Evolutionary conservation across 2,797 vertebrate genomes (phyloP).

Genomic region (Cryptoblepharus egeriae): DNA sequence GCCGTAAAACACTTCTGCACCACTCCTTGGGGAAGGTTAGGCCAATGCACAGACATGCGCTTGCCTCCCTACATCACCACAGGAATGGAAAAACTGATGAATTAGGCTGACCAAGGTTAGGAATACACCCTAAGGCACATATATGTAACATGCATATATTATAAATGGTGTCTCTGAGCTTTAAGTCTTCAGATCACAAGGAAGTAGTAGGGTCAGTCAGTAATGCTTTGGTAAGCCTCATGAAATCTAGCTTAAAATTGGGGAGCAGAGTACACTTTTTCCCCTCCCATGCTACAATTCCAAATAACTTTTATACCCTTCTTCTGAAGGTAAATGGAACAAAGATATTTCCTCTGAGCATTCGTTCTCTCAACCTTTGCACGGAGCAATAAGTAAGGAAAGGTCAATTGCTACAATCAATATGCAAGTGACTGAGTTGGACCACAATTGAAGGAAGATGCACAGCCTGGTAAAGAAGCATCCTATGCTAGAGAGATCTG

Average conservation of each 20-base stretch:
- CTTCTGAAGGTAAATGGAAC: not conserved
- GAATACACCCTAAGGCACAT: not conserved
- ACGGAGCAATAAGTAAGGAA: not conserved
- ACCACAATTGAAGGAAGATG: not conserved
- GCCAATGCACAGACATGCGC: too few species aligned
- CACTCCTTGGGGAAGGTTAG: too few species aligned
- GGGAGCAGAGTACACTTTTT: too few species aligned
- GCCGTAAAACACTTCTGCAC: too few species aligned
- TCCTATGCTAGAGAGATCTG: not conserved
- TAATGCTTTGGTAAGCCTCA: too few species aligned
- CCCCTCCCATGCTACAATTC: too few species aligned
- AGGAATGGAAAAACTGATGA: too few species aligned
- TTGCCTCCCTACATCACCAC: too few species aligned
- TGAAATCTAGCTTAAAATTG: too few species aligned
- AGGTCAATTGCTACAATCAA: conserved; percentile 4
- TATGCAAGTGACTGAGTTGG: not conserved
- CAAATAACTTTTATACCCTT: not conserved
- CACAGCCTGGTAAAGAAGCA: not conserved
- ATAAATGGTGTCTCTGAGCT: not conserved
- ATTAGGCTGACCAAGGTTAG: too few species aligned
- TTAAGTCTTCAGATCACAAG: too few species aligned
- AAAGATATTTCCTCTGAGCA: not conserved
- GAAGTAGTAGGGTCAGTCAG: too few species aligned
- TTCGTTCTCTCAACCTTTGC: not conserved
- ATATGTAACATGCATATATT: not conserved